Evolutionary conservation across 2,113 vertebrate genomes (phyloP).

Genomic region (Todiramphus chloris): DNA sequence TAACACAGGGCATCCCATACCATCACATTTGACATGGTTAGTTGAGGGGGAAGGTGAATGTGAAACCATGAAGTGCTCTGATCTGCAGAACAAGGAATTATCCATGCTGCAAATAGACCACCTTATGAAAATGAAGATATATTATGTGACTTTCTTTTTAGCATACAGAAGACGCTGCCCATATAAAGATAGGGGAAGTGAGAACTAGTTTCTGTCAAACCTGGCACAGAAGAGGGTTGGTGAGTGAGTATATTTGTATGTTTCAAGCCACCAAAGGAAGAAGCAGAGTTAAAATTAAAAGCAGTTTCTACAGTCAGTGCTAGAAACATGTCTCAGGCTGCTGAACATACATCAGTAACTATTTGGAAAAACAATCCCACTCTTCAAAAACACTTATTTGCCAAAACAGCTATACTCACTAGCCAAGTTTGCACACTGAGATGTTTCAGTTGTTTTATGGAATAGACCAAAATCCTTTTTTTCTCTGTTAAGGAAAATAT

Average conservation of each 20-base stretch:
- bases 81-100: neutral
- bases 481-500: neutral
- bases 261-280: neutral
- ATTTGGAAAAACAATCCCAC: neutral
- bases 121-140: neutral
- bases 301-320: neutral
- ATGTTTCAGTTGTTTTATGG: neutral
- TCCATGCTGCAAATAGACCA: neutral
- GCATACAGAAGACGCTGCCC: neutral
- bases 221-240: neutral
- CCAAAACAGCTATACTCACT: neutral
- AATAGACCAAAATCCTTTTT: neutral
- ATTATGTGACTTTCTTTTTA: neutral
- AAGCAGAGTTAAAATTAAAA: neutral
- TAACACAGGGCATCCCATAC: neutral
- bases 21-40: neutral
- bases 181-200: neutral
- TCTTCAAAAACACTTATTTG: neutral
- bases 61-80: neutral
- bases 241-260: neutral
- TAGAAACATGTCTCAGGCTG: neutral
- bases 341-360: neutral
- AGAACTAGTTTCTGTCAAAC: neutral
- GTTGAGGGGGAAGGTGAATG: neutral
- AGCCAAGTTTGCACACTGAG: neutral